A percentile compares a stretch with the other conserved stretches of the same genome.
Evolutionary conservation across 2,888 invertebrate genomes (phyloP).

Genomic region (Euzetes globulus): DNA sequence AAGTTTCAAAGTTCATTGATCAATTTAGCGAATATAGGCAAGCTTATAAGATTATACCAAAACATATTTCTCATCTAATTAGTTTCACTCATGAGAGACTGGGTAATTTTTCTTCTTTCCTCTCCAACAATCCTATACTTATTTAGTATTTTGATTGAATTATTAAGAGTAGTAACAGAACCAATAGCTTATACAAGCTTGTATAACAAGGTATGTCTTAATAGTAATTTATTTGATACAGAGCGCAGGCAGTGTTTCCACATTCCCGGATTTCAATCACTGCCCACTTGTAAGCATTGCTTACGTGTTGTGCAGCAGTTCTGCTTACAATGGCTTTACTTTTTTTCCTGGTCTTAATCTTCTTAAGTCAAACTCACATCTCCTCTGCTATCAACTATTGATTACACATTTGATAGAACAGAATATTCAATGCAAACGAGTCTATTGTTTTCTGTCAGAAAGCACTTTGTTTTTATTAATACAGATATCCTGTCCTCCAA

Average conservation of each 20-base stretch:
- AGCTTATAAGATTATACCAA: too few species aligned
- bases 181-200: too few species aligned
- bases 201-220: background rate
- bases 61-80: too few species aligned
- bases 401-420: background rate
- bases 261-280: background rate
- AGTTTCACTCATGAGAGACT: too few species aligned
- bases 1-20: too few species aligned
- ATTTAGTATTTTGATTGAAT: background rate
- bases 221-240: background rate
- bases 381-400: background rate
- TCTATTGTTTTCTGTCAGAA: too few species aligned
- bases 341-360: background rate
- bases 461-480: too few species aligned
- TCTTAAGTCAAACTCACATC: slow-evolving; percentile 4
- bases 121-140: too few species aligned
- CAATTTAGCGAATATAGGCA: too few species aligned
- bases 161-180: background rate
- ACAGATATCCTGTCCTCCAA: too few species aligned
- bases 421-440: too few species aligned
- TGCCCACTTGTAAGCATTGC: background rate
- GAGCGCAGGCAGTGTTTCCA: background rate
- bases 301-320: background rate
- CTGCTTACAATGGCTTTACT: background rate
- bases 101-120: too few species aligned